These are phyloP conservation scores for Spea hammondii DNA, from an alignment of 2,797 vertebrate genomes.

Conservation along the genomic window DNA sequence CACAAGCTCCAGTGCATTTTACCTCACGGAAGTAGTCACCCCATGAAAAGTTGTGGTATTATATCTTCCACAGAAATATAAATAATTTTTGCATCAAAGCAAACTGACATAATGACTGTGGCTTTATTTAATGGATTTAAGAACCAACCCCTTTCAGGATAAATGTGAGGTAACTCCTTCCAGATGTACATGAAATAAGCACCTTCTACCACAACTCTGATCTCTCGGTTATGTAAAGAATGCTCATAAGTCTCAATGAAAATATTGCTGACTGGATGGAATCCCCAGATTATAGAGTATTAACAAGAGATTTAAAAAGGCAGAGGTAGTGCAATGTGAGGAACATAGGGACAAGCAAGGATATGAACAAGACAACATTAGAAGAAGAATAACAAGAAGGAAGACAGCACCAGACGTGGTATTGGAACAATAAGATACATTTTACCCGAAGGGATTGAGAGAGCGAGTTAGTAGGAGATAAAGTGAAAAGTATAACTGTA, in stretches of 20 bases:
- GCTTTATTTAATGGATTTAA: neutral
- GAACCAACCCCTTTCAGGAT: neutral
- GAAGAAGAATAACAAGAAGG: neutral
- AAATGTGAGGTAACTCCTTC: neutral
- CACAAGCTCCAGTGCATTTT: no score
- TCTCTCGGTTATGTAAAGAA: conserved; percentile 31
- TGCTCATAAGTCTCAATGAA: conserved; percentile 9
- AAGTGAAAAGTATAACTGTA: neutral
- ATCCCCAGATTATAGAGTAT: conserved; percentile 46
- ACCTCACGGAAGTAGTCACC: no score
- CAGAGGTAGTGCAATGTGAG: neutral
- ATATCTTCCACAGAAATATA: no score
- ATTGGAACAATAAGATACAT: neutral
- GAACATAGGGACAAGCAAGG: neutral
- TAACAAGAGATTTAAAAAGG: conserved; percentile 35
- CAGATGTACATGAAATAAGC: neutral
- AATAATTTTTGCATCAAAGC: no score
- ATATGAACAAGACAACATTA: neutral
- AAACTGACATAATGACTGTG: neutral
- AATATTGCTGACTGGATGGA: conserved; percentile 43
- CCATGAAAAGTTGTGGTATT: no score
- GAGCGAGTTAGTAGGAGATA: neutral
- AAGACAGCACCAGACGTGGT: neutral
- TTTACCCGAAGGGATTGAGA: neutral
- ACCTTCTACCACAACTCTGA: neutral